These are phyloP conservation scores for Pagrus major DNA, from an alignment of 2,113 vertebrate species.

Conservation along the genomic window DNA sequence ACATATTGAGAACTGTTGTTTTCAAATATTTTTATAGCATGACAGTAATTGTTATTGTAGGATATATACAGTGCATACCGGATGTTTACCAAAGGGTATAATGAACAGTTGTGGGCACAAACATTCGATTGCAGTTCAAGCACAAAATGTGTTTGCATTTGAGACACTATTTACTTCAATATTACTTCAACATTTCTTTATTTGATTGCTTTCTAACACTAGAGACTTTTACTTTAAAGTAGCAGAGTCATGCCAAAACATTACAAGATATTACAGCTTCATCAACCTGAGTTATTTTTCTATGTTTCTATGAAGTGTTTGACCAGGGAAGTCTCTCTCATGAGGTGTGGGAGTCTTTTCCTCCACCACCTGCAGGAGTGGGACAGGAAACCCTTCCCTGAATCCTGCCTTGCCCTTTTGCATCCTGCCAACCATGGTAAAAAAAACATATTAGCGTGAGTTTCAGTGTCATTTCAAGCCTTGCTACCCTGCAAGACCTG, in stretches of 20 bases:
- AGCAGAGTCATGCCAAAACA: background rate
- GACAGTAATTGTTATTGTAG: background rate
- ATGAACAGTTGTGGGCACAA: background rate
- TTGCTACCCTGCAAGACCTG: too few species aligned
- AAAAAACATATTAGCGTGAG: background rate
- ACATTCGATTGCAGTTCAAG: background rate
- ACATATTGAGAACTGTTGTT: too few species aligned
- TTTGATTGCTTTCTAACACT: background rate
- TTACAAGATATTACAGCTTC: background rate
- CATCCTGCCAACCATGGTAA: background rate
- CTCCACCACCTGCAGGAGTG: conserved; percentile 6
- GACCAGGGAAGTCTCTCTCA: conserved; percentile 1
- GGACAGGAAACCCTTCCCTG: conserved; percentile 52
- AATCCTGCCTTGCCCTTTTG: conserved; percentile 8
- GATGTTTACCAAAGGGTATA: background rate
- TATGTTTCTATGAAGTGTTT: background rate
- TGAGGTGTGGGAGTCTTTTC: conserved; percentile 21
- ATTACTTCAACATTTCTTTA: conserved; percentile 2
- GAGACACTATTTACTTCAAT: background rate
- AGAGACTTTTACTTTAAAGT: background rate
- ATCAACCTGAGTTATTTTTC: background rate
- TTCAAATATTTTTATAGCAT: background rate
- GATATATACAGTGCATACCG: background rate
- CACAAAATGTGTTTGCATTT: background rate
- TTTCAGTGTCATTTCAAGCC: background rate